phyloP scores from a whole-genome alignment of 2,113 vertebrate species.

The Galemys pyrenaicus region DNA sequence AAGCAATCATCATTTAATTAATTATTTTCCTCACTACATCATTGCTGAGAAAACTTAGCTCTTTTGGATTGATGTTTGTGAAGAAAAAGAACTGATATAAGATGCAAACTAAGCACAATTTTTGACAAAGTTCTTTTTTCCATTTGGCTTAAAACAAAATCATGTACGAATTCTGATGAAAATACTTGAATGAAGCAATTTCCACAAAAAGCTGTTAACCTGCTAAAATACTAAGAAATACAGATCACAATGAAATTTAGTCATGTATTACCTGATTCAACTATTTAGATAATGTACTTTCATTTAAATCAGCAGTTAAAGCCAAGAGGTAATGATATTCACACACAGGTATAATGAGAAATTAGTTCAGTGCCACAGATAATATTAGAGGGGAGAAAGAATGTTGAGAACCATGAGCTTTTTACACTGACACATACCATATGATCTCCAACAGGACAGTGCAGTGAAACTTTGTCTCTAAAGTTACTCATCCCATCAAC shows the following conservation, averaged over 20 bases:
- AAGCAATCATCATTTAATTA: conserved; percentile 27
- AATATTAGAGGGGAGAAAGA: conserved; percentile 25
- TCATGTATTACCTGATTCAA: conserved; percentile 81
- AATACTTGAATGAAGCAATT: conserved; percentile 81
- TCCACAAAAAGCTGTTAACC: conserved; percentile 80
- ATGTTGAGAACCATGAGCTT: not conserved
- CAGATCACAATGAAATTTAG: conserved; percentile 80
- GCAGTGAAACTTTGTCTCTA: not conserved
- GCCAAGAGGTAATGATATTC: conserved; percentile 78
- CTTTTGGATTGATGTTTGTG: conserved; percentile 8
- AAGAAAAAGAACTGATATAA: conserved; percentile 34
- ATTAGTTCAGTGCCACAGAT: conserved; percentile 59
- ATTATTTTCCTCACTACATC: not conserved
- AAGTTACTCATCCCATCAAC: not conserved
- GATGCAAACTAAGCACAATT: conserved; percentile 74
- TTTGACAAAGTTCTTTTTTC: conserved; percentile 76
- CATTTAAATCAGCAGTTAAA: conserved; percentile 83
- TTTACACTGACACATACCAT: not conserved
- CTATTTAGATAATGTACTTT: conserved; percentile 82
- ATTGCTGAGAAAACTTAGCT: conserved; percentile 65
- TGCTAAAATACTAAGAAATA: conserved; percentile 81
- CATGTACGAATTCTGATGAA: conserved; percentile 78
- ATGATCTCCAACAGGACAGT: not conserved
- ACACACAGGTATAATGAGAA: conserved; percentile 73
- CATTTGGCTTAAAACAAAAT: conserved; percentile 77